Conservation (phyloP, 2,113 vertebrate genomes). For the Toxostoma redivivum region DNA sequence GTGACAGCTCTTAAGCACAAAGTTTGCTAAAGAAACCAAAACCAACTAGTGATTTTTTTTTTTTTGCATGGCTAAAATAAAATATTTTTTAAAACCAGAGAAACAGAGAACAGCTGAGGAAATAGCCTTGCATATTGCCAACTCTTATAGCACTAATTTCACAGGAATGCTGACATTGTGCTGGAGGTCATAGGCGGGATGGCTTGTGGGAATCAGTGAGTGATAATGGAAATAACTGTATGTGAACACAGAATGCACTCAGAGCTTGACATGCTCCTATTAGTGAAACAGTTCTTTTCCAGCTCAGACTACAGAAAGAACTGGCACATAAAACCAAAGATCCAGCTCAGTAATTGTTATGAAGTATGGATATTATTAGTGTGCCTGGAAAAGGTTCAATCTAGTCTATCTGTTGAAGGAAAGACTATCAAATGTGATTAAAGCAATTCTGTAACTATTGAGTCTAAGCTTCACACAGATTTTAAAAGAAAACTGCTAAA, state of each 20-base stretch:
- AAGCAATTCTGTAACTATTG: not conserved
- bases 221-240: not conserved
- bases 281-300: not conserved
- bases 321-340: not conserved
- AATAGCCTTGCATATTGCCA: not conserved
- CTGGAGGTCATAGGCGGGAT: not conserved
- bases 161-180: not conserved
- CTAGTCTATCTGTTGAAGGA: not conserved
- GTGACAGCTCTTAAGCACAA: not conserved
- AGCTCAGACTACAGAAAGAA: not conserved
- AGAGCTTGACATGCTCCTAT: not conserved
- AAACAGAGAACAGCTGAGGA: not conserved
- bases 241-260: not conserved
- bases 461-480: not conserved
- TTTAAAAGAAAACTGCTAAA: not conserved
- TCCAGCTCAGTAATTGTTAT: not conserved
- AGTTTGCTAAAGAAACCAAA: not conserved
- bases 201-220: not conserved
- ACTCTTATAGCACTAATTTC: not conserved
- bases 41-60: not conserved
- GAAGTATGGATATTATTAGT: not conserved
- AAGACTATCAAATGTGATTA: not conserved
- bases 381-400: not conserved
- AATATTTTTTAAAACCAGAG: not conserved
- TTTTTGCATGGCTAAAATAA: not conserved